Percentiles rank a stretch among this genome's conserved stretches.
phyloP scores from a whole-genome alignment of 2,113 vertebrate species.

The Rhinichthys klamathensis region DNA sequence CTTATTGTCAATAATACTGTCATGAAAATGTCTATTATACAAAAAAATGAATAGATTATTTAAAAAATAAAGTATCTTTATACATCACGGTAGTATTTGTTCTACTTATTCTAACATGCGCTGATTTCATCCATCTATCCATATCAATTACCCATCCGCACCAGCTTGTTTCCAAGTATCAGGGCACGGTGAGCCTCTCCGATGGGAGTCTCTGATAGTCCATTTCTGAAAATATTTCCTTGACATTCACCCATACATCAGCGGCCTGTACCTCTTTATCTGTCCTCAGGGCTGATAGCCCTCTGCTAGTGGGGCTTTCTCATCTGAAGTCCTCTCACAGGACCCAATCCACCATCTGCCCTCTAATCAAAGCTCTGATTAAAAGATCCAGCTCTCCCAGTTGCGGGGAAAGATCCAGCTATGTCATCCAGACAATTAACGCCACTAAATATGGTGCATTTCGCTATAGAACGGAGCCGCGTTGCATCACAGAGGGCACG shows the following conservation, averaged over 20 bases:
- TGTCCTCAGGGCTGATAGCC: neutral
- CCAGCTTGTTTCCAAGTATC: neutral
- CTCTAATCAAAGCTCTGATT: constrained; percentile 48
- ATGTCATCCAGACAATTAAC: constrained; percentile 49
- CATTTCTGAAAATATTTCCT: neutral
- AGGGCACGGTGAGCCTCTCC: neutral
- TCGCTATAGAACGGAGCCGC: neutral
- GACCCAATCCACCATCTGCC: constrained; percentile 53
- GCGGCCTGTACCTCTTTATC: neutral
- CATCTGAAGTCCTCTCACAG: constrained; percentile 38
- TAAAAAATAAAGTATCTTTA: too few relatives aligned
- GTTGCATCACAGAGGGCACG: neutral
- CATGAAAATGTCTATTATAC: too few relatives aligned
- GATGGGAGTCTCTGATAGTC: neutral
- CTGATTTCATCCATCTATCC: neutral
- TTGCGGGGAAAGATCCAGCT: neutral
- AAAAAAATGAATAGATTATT: too few relatives aligned
- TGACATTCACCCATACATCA: constrained; percentile 17
- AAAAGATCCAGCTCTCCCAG: constrained; percentile 41
- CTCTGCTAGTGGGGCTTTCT: neutral
- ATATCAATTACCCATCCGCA: neutral
- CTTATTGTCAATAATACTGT: too few relatives aligned
- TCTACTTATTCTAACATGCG: too few relatives aligned
- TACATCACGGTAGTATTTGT: too few relatives aligned
- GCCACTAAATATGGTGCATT: neutral